Evolutionary conservation across 2,888 invertebrate species (phyloP), one percentile per base, ranked within the genome.

Genomic region (Dorcus parallelipipedus): DNA sequence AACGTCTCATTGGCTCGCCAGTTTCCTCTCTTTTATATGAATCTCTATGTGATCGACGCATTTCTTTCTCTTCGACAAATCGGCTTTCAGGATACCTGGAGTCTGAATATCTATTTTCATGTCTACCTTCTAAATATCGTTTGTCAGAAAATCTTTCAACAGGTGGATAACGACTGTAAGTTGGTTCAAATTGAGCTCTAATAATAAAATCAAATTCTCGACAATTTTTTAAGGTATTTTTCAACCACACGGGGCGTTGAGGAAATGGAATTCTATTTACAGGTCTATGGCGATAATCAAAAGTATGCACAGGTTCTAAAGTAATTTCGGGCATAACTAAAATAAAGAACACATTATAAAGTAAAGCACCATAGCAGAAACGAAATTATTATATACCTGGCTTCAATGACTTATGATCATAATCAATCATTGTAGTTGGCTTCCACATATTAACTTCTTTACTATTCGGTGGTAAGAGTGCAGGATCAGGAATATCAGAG

Each of bases 251-350:
- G 1, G 78, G 78, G 50, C 78, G 66, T 55, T 76, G 74, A 3
- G 77, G 73, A 14, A 73, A 66, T n/a, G 77, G 77, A 57, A 78
- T 84, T 51, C 77, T 71, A 64, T 73, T 77, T 9, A 77, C 64
- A 1, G 83, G 81, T 69, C 79, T 83, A 71, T 90, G 89, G 62
- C 86, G 84, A 73, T 90, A 90, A 73, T 90, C 88, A 77, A 89
- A 86, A 65, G 84, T 86, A 69, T 86, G 84, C 5, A 86, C 81
- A 20, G 87, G 86, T 71, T 84, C 85, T 65, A 86, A 82, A 62
- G 85, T 81, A 55, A 83, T 82, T 49, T 81, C 80, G 9, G 62
- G 58, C 40, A 73, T 71, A 56, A 62, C 76, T 76, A 61, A 55
- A 73, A 73, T 60, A 38, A 38, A 20, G 17, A 50, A 48, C 10